Percentiles rank a stretch among this genome's conserved stretches.
These are phyloP conservation scores for Leptestheria dahalacensis DNA, from an alignment of 1,140 invertebrate genomes.

Conservation along the genomic window DNA sequence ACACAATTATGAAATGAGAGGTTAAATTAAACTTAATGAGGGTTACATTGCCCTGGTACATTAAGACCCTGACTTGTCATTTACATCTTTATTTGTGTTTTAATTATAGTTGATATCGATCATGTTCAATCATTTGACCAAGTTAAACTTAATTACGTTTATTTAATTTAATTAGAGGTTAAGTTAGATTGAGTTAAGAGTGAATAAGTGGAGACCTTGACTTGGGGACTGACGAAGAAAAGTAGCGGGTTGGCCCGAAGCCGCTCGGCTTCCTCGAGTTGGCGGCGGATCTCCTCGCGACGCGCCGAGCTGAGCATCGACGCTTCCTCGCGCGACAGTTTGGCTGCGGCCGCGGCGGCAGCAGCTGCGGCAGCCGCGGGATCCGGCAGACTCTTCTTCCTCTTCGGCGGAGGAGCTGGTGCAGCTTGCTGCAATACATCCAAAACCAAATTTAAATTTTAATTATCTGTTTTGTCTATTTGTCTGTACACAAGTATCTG, in stretches of 20 bases:
- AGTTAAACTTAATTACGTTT: too few species aligned
- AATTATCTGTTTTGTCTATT: background rate
- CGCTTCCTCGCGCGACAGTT: slow-evolving; percentile 88
- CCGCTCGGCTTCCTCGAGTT: slow-evolving; percentile 81
- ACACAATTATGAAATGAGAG: background rate
- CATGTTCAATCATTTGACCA: too few species aligned
- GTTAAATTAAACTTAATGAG: too few species aligned
- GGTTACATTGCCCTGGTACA: too few species aligned
- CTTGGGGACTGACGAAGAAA: slow-evolving; percentile 86
- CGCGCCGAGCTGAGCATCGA: slow-evolving; percentile 79
- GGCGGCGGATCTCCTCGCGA: slow-evolving; percentile 77
- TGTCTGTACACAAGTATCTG: background rate
- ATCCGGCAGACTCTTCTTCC: slow-evolving; percentile 92
- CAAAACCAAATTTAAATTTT: background rate
- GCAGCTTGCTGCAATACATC: slow-evolving; percentile 34
- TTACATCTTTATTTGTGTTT: too few species aligned
- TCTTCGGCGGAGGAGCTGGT: slow-evolving; percentile 45
- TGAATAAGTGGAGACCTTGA: slow-evolving; percentile 82
- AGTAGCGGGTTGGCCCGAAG: slow-evolving; percentile 83
- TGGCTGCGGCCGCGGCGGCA: slow-evolving; percentile 44
- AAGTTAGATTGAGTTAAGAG: too few species aligned
- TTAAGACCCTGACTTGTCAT: too few species aligned
- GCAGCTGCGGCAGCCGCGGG: slow-evolving; percentile 40
- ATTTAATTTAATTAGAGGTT: too few species aligned
- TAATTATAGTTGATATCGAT: too few species aligned